Percentiles rank a stretch among this genome's conserved stretches.
Evolutionary conservation across 2,113 vertebrate genomes (phyloP).

Genomic region (Peromyscus maniculatus): DNA sequence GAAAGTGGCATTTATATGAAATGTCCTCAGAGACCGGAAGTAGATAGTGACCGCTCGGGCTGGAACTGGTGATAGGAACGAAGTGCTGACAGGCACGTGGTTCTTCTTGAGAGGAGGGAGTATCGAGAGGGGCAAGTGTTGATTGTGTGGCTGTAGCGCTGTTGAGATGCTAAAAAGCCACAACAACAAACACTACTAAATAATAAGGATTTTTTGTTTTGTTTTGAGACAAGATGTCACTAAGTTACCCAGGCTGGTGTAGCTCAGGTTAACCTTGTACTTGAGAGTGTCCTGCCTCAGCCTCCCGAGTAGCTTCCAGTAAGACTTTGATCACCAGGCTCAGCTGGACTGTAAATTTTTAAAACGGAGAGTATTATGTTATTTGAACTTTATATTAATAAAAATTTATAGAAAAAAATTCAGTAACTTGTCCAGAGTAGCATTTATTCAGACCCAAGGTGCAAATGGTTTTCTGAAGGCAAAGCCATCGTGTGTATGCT

Average conservation of each 20-base stretch:
- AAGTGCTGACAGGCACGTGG: not conserved
- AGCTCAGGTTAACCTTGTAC: not conserved
- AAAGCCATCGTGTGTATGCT: not conserved
- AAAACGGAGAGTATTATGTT: constrained; percentile 14
- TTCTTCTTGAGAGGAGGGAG: constrained; percentile 37
- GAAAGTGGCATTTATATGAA: not conserved
- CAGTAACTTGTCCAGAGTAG: not conserved
- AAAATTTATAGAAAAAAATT: constrained; percentile 23
- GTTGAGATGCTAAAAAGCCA: not conserved
- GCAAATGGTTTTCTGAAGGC: not conserved
- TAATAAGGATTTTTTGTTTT: not conserved
- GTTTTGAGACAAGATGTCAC: not conserved
- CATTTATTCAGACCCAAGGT: not conserved
- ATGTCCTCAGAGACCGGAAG: not conserved
- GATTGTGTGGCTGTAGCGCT: not conserved
- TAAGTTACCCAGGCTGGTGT: not conserved
- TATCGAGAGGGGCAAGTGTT: not conserved
- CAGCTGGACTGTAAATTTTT: constrained; percentile 16
- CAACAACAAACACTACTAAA: not conserved
- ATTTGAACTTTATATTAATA: constrained; percentile 48
- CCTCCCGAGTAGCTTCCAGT: not conserved
- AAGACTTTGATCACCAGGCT: not conserved
- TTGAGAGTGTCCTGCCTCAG: not conserved
- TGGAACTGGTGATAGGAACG: not conserved
- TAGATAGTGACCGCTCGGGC: not conserved